Evolutionary conservation across 2,888 invertebrate species (phyloP), one percentile per base, ranked within the genome.

Genomic region (Eretmocerus hayati): DNA sequence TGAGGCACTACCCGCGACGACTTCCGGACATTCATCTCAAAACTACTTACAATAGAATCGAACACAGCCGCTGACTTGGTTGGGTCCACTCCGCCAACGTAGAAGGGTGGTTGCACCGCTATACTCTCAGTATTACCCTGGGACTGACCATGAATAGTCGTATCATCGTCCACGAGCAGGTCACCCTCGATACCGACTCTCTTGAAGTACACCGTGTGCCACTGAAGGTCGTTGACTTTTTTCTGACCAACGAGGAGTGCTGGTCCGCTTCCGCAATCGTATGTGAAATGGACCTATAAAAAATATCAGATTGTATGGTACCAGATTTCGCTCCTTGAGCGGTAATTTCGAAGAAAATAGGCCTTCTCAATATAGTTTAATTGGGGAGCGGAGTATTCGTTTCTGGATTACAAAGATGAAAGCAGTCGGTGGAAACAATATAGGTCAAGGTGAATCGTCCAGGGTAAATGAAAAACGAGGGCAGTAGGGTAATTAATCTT

Each of bases 121-220:
- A 87, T 76, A 1, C 76, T 75, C 13, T 74, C 69, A 30, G 67
- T 60, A 38, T 74, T 69, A 23, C 75, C 74, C 2, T 66, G 59
- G 0, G 81, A 81, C 46, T 74, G 71, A 4, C 79, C 80, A 40
- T 75, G 73, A 0, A 75, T 75, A 4, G 76, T 71, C 31, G 73
- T 72, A 18, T 77, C 77, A 4, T 79, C 79, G 62, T 84, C 87
- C 2, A 91, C 77, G 1, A 77, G 74, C 35, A 91, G 69, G 58
- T 79, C 81, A 8, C 87, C 89, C 49, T 76, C 75, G 1, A 75
- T 77, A 2, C 74, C 75, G 31, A 78, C 75, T 26, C 90, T 75
- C 18, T 78, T 77, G 59, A 92, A 80, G 11, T 78, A 77, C 0
- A 86, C 80, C 1, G 79, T 77, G 66, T 93, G 92, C 92, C 92